Conservation (phyloP, 2,888 invertebrate genomes). For the Dynastes tityus region DNA sequence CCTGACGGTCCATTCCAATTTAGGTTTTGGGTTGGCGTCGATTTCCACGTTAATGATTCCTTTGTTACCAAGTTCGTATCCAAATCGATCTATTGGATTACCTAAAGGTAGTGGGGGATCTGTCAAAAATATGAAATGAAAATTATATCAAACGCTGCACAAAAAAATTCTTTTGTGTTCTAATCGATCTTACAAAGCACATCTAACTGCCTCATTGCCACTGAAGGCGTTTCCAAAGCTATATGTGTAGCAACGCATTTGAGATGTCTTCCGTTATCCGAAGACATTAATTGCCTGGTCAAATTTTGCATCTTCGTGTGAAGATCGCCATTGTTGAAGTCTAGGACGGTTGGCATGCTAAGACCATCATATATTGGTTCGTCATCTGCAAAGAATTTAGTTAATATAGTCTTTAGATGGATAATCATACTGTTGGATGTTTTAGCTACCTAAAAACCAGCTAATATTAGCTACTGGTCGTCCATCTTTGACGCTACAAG, state of each 20-base stretch:
- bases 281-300: slow-evolving; percentile 75
- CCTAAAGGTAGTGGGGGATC: slow-evolving; percentile 78
- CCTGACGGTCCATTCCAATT: slow-evolving; percentile 80
- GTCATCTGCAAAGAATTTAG: slow-evolving; percentile 72
- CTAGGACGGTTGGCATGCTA: slow-evolving; percentile 72
- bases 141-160: not conserved
- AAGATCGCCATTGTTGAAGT: slow-evolving; percentile 74
- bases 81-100: slow-evolving; percentile 79
- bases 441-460: slow-evolving; percentile 78
- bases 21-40: slow-evolving; percentile 81
- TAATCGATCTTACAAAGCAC: slow-evolving; percentile 74
- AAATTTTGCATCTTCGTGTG: slow-evolving; percentile 79
- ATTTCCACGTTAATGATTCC: slow-evolving; percentile 83
- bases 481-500: slow-evolving; percentile 80
- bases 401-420: not conserved
- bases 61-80: slow-evolving; percentile 81
- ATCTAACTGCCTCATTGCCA: slow-evolving; percentile 71
- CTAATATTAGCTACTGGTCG: slow-evolving; percentile 84
- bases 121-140: slow-evolving; percentile 63
- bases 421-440: slow-evolving; percentile 51
- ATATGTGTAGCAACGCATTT: slow-evolving; percentile 81
- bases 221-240: slow-evolving; percentile 70
- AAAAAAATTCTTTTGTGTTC: not conserved
- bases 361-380: slow-evolving; percentile 75
- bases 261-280: slow-evolving; percentile 78